Percentiles rank a stretch among this genome's conserved stretches.
Conservation (phyloP, 2,888 invertebrate genomes). For the Saturnia japonica region DNA sequence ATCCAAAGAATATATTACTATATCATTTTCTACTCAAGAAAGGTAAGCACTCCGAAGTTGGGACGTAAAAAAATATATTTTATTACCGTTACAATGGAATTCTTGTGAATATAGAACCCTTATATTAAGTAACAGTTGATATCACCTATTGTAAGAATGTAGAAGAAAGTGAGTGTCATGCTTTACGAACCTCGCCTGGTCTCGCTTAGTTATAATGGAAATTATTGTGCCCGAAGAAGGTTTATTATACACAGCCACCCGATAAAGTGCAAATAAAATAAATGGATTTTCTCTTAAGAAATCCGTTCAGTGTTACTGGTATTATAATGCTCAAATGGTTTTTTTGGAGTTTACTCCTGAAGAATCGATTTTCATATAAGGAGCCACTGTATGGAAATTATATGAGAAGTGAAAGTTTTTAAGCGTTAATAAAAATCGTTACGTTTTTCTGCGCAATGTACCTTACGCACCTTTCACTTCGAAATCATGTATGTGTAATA, state of each 20-base stretch:
- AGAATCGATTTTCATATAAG: too few relatives aligned
- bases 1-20: constrained; percentile 5
- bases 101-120: constrained; percentile 7
- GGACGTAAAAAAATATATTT: constrained; percentile 6
- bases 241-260: background rate
- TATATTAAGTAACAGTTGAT: constrained; percentile 10
- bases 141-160: constrained; percentile 1
- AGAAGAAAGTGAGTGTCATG: constrained; percentile 3
- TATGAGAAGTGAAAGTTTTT: too few relatives aligned
- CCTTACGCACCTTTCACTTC: too few relatives aligned
- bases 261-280: background rate
- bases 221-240: constrained; percentile 6
- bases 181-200: background rate
- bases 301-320: background rate
- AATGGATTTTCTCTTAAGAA: background rate
- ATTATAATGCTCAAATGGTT: too few relatives aligned
- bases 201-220: constrained; percentile 1
- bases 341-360: too few relatives aligned
- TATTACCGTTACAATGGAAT: constrained; percentile 7
- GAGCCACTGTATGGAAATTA: too few relatives aligned
- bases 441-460: too few relatives aligned
- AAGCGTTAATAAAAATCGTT: too few relatives aligned
- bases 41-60: background rate
- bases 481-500: too few relatives aligned
- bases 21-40: background rate